These are phyloP conservation scores for Cyanoliseus patagonus DNA, from an alignment of 2,113 vertebrate species.

Conservation along the genomic window DNA sequence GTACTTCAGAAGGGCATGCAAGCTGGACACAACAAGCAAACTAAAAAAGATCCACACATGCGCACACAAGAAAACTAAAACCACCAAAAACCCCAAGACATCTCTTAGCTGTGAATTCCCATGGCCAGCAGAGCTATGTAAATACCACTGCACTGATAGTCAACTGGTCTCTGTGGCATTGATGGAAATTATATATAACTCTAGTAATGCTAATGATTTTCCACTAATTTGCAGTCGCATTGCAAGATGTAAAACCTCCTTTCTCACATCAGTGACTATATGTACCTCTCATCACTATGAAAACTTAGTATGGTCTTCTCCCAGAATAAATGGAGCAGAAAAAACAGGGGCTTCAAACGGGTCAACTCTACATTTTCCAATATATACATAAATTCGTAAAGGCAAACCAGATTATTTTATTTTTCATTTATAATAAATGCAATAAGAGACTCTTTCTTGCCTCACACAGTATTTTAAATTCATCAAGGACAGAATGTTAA, in stretches of 20 bases:
- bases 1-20: background rate
- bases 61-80: fast-evolving
- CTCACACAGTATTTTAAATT: background rate
- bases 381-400: background rate
- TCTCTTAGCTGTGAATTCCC: background rate
- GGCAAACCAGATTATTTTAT: background rate
- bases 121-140: background rate
- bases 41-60: background rate
- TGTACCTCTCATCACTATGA: background rate
- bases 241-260: background rate
- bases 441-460: background rate
- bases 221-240: constrained; percentile 1
- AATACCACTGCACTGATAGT: background rate
- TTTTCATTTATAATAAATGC: background rate
- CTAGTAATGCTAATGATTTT: background rate
- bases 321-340: constrained; percentile 7
- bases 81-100: background rate
- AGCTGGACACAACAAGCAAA: background rate
- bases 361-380: background rate
- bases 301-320: background rate
- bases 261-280: background rate
- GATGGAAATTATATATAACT: background rate
- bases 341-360: background rate
- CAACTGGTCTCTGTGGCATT: background rate
- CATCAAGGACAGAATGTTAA: background rate